Conservation (phyloP, 2,797 vertebrate species). For the Alauda arvensis region DNA sequence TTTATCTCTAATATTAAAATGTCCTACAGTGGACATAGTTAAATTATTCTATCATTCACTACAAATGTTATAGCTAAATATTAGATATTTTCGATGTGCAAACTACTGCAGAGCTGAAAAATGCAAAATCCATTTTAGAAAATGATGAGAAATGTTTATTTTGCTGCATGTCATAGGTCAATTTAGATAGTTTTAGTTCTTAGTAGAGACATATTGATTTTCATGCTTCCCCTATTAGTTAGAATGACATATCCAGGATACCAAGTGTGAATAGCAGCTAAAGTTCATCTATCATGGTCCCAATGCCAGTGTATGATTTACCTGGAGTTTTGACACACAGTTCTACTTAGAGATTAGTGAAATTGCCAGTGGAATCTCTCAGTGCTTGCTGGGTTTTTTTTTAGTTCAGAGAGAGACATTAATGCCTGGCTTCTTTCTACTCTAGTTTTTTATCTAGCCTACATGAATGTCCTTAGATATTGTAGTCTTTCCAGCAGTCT, state of each 20-base stretch:
- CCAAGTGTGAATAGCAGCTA: conserved; percentile 58
- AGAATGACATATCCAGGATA: conserved; percentile 70
- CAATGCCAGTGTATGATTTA: not conserved
- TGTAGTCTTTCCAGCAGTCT: not conserved
- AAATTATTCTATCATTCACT: not conserved
- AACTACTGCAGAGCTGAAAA: not conserved
- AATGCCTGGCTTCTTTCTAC: not conserved
- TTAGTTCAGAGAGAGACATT: not conserved
- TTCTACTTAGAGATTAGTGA: not conserved
- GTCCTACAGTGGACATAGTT: not conserved
- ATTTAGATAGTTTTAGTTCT: conserved; percentile 78
- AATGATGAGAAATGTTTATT: conserved; percentile 60
- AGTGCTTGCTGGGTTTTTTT: not conserved
- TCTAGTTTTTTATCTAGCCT: not conserved
- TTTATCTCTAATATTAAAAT: not conserved
- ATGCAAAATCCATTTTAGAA: conserved; percentile 21
- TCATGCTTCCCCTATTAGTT: conserved; percentile 75
- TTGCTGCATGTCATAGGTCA: conserved; percentile 60
- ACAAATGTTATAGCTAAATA: not conserved
- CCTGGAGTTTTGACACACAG: not conserved
- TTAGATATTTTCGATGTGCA: not conserved
- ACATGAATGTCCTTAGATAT: not conserved
- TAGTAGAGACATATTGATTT: conserved; percentile 81
- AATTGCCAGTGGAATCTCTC: not conserved
- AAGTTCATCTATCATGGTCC: conserved; percentile 43